Conservation (phyloP, 2,113 vertebrate species). For the Callipepla californica region DNA sequence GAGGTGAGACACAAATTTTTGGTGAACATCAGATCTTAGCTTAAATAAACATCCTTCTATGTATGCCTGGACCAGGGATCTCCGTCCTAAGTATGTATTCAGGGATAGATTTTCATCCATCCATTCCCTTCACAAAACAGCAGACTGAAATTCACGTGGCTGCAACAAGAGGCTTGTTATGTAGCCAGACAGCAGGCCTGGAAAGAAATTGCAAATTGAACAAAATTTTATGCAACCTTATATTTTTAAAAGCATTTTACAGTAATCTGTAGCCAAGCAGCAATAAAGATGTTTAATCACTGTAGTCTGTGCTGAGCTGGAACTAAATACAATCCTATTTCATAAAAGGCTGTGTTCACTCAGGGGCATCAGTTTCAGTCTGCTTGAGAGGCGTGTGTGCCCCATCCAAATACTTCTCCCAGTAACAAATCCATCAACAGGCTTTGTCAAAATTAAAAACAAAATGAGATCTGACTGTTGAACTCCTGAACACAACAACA, state of each 20-base stretch:
- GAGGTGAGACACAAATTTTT: not conserved
- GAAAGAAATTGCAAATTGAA: slow-evolving; percentile 5
- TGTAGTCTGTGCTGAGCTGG: not conserved
- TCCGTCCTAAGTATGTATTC: not conserved
- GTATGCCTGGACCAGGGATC: not conserved
- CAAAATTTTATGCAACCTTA: not conserved
- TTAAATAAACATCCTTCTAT: not conserved
- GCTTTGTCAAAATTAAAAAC: not conserved
- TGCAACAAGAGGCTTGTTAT: accelerated
- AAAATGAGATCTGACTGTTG: not conserved
- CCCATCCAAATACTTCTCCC: not conserved
- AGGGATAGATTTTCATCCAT: not conserved
- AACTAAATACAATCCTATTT: slow-evolving; percentile 7
- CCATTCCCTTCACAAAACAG: not conserved
- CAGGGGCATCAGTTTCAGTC: not conserved
- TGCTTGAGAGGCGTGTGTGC: not conserved
- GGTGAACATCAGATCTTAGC: not conserved
- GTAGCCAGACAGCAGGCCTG: not conserved
- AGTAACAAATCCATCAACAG: not conserved
- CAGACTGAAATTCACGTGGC: not conserved
- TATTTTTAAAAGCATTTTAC: slow-evolving; percentile 30
- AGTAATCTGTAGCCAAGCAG: not conserved
- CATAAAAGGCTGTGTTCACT: not conserved
- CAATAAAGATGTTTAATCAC: slow-evolving; percentile 8
- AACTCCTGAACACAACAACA: not conserved